Conservation (phyloP, 2,113 vertebrate genomes). For the Erythrocercus mccallii region DNA sequence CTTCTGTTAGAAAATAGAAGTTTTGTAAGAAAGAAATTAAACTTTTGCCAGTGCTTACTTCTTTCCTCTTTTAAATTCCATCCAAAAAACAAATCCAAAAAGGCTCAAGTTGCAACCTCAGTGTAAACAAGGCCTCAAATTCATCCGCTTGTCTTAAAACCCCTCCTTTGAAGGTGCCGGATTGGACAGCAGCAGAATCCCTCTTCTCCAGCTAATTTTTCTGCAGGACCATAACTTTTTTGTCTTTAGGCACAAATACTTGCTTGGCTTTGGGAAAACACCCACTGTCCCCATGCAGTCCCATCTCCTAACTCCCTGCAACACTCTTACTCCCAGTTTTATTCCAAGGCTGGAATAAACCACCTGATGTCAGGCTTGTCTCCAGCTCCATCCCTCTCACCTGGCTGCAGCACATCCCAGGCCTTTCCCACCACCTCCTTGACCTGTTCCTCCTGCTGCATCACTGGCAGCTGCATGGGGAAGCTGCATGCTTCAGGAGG, state of each 20-base stretch:
- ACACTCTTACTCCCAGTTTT: rapidly evolving
- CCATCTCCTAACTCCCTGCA: not conserved
- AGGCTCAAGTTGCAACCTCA: not conserved
- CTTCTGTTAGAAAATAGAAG: not conserved
- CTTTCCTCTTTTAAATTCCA: not conserved
- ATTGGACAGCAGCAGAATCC: not conserved
- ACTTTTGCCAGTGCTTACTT: not conserved
- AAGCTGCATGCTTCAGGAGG: not conserved
- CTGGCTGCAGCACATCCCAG: not conserved
- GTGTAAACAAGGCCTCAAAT: not conserved
- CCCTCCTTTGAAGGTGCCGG: not conserved
- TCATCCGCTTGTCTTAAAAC: not conserved
- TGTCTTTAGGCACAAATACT: not conserved
- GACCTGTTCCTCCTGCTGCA: not conserved
- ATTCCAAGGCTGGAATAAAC: not conserved
- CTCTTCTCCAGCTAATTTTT: not conserved
- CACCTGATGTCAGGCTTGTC: not conserved
- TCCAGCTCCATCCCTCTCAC: not conserved
- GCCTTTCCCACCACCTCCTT: not conserved
- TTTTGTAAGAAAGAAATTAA: not conserved
- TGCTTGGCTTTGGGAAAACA: not conserved
- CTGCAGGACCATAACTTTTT: rapidly evolving
- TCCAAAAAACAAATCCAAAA: not conserved
- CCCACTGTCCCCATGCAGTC: not conserved
- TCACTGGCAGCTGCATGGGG: not conserved